A percentile compares a stretch with the other conserved stretches of the same genome.
Evolutionary conservation across 2,888 invertebrate genomes (phyloP).

Genomic region (Panzeria rudis): DNA sequence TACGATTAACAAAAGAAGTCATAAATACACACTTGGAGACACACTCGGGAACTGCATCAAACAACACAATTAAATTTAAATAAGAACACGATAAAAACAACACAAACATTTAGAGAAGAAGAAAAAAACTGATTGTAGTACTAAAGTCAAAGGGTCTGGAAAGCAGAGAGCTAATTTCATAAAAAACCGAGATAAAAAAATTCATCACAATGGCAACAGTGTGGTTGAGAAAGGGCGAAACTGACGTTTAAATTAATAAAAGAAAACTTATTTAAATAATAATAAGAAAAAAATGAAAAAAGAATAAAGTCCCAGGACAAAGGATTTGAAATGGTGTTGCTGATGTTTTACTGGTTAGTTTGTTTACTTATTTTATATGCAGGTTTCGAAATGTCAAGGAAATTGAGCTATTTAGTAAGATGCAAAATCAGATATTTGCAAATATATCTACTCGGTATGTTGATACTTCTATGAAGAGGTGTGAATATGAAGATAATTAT

Average conservation of each 20-base stretch:
- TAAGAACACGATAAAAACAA: slow-evolving; percentile 26
- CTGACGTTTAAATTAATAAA: slow-evolving; percentile 17
- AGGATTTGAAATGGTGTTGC: background rate
- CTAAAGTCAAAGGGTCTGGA: slow-evolving; percentile 36
- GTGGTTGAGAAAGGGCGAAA: slow-evolving; percentile 1
- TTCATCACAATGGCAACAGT: slow-evolving; percentile 6
- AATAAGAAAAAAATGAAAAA: slow-evolving; percentile 22
- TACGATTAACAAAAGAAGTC: slow-evolving; percentile 53
- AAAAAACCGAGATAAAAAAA: slow-evolving; percentile 1
- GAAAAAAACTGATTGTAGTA: slow-evolving; percentile 24
- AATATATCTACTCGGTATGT: background rate
- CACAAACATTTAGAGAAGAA: background rate
- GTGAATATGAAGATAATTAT: too few species aligned
- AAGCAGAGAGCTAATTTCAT: slow-evolving; percentile 22
- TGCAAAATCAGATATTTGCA: background rate
- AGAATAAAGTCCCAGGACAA: slow-evolving; percentile 5
- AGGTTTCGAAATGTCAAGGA: background rate
- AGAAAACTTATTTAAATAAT: slow-evolving; percentile 20
- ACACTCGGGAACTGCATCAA: slow-evolving; percentile 23
- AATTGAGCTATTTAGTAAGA: background rate
- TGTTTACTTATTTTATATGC: background rate
- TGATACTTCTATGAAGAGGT: background rate
- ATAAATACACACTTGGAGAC: slow-evolving; percentile 19
- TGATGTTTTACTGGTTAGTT: background rate
- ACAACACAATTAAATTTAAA: slow-evolving; percentile 48